These are phyloP conservation scores for Lacerta viridis DNA, from an alignment of 2,797 vertebrate genomes.

Conservation along the genomic window DNA sequence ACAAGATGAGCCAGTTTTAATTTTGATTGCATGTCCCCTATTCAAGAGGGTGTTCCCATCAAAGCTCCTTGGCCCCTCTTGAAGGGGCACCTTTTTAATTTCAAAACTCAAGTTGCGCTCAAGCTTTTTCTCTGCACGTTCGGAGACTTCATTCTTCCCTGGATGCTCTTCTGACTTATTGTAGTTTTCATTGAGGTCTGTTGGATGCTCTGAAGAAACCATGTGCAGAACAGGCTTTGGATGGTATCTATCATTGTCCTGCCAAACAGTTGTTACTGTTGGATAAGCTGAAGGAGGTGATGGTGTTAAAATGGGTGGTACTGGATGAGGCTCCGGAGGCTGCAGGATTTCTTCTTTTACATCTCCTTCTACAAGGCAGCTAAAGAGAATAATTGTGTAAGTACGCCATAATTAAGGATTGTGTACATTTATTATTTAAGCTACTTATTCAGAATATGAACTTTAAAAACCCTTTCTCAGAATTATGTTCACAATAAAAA, in stretches of 20 bases:
- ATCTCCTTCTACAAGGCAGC: conserved; percentile 93
- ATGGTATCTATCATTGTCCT: conserved; percentile 98
- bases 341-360: conserved; percentile 98
- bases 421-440: neutral
- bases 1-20: conserved; percentile 80
- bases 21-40: conserved; percentile 91
- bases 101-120: conserved; percentile 96
- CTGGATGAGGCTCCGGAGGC: conserved; percentile 95
- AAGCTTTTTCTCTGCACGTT: conserved; percentile 84
- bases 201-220: conserved; percentile 83
- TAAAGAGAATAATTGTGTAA: conserved; percentile 62
- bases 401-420: neutral
- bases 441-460: neutral
- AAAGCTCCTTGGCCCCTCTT: conserved; percentile 95
- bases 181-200: conserved; percentile 94
- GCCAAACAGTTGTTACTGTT: conserved; percentile 94
- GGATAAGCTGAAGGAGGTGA: conserved; percentile 96
- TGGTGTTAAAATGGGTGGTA: conserved; percentile 96
- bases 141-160: conserved; percentile 80
- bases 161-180: conserved; percentile 81
- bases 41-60: conserved; percentile 87
- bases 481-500: neutral
- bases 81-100: conserved; percentile 95
- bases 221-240: conserved; percentile 96
- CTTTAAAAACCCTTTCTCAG: neutral